Evolutionary conservation across 2,797 vertebrate species (phyloP), one percentile per base, ranked within the genome.

Genomic region (Neopelma chrysocephalum): DNA sequence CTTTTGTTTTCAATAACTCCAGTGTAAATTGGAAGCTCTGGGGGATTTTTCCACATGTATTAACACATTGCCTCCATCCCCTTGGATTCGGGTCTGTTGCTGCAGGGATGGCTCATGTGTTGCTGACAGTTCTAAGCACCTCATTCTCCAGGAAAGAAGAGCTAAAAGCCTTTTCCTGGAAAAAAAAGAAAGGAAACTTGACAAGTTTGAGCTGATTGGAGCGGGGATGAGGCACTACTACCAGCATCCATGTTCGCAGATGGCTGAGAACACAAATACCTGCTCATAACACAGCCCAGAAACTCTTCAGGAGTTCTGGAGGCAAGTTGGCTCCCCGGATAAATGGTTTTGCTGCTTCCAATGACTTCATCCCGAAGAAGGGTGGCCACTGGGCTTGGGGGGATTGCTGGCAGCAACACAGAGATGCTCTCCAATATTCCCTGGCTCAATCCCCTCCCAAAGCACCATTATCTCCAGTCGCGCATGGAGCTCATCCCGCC

Each of bases 81-180:
- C 45, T 78, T 77, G 96, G 91, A 95, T 0, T n/a, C 3, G 0
- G 64, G n/a, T 77, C 68, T 70, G 47, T 10, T 84, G 21, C 87
- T 60, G 82, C 7, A 79, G 80, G 66, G 76, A 91, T 48, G 54
- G 75, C n/a, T 87, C 9, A 6, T 15, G 60, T 5, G 66, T 11
- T 68, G 81, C 87, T 95, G 92, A 96, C 94, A 91, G 83, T 20
- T 66, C 75, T 73, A 45, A 96, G 92, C 73, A 77, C 64, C 81
- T 73, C 83, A 3, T 48, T 19, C 86, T 53, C 83, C 83, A 64
- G 34, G 45, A 60, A 80, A 94, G 78, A 89, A n/a, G 71, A 79
- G 64, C 82, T 40, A 47, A 94, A 87, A 86, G 53, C 5, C 26
- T 93, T 90, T 58, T 20, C n/a, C 42, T 50, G 75, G 43, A 50